Evolutionary conservation across 2,888 invertebrate genomes (phyloP).

Genomic region (Ligdia adustata): DNA sequence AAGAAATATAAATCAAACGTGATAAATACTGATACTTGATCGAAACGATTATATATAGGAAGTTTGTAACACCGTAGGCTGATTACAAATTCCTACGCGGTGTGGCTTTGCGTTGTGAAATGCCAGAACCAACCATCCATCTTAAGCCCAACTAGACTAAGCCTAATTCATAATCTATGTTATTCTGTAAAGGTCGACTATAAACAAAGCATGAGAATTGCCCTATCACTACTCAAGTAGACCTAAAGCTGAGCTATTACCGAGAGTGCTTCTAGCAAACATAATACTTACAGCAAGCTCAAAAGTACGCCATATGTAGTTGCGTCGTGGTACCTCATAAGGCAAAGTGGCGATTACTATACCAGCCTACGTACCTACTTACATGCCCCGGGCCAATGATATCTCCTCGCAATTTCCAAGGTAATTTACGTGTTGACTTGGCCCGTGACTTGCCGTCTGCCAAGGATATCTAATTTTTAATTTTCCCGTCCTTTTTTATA

Average conservation of each 20-base stretch:
- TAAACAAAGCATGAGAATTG: neutral
- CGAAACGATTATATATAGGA: too few relatives aligned
- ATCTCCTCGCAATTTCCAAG: constrained; percentile 43
- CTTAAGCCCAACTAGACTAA: too few relatives aligned
- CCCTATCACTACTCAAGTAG: neutral
- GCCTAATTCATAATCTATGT: too few relatives aligned
- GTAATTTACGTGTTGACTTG: constrained; percentile 45
- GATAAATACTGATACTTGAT: too few relatives aligned
- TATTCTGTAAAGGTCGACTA: too few relatives aligned
- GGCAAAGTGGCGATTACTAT: neutral
- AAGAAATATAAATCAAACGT: too few relatives aligned
- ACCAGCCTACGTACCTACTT: constrained; percentile 1
- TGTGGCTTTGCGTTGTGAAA: too few relatives aligned
- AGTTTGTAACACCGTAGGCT: too few relatives aligned
- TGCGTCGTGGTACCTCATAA: too few relatives aligned
- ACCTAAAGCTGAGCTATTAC: too few relatives aligned
- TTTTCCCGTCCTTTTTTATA: constrained; percentile 43
- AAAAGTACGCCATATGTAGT: neutral
- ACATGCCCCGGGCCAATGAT: constrained; percentile 25
- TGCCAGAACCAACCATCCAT: too few relatives aligned
- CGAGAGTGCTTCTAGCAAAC: neutral
- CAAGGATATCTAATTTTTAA: constrained; percentile 48
- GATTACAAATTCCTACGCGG: too few relatives aligned
- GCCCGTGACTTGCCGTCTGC: constrained; percentile 49
- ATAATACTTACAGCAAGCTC: neutral